Conservation (phyloP, 1,140 invertebrate species). For the Acromyrmex echinatior region DNA sequence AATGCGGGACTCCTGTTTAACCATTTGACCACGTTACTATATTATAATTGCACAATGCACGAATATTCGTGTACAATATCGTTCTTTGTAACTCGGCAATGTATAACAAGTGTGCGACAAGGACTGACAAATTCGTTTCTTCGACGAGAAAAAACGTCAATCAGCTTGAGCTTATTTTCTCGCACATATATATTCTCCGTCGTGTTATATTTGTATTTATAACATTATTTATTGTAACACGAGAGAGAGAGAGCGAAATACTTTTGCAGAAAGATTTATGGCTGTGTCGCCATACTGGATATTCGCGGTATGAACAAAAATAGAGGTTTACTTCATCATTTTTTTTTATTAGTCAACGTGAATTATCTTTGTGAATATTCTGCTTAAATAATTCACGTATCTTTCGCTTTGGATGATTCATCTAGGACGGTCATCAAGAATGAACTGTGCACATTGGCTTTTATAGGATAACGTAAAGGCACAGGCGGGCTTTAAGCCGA, state of each 20-base stretch:
- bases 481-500: constrained; percentile 47
- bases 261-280: constrained; percentile 3
- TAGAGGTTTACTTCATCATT: background rate
- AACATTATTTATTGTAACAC: background rate
- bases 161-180: background rate
- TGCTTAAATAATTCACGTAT: constrained; percentile 25
- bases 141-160: background rate
- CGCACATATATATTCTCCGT: background rate
- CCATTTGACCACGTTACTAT: background rate
- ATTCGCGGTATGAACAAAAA: background rate
- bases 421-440: constrained; percentile 39
- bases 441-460: constrained; percentile 39
- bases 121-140: constrained; percentile 21
- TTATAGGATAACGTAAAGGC: constrained; percentile 50
- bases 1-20: constrained; percentile 11
- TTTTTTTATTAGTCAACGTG: constrained; percentile 8
- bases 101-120: background rate
- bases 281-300: background rate
- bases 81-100: background rate
- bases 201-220: background rate
- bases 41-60: constrained; percentile 4
- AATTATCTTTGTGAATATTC: constrained; percentile 24
- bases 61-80: background rate
- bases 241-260: background rate
- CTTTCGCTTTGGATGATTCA: constrained; percentile 26